Evolutionary conservation across 2,113 vertebrate species (phyloP).

Genomic region (Campylorhamphus procurvoides): DNA sequence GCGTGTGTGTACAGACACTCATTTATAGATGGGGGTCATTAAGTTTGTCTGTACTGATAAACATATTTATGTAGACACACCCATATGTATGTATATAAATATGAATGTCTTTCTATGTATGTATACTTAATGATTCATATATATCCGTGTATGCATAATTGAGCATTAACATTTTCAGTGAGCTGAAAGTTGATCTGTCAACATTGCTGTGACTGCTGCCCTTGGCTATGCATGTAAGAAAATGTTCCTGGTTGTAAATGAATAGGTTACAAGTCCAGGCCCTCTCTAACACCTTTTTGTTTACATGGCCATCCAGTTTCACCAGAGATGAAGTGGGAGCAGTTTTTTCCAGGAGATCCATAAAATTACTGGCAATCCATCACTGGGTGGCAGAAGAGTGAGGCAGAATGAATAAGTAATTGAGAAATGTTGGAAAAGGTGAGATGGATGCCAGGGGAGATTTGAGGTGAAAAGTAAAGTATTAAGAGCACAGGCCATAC

Average conservation of each 20-base stretch:
- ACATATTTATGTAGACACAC: slow-evolving; percentile 8
- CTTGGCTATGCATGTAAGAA: background rate
- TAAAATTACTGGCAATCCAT: background rate
- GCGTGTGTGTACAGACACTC: background rate
- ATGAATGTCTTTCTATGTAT: background rate
- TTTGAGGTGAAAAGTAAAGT: background rate
- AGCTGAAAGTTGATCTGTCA: background rate
- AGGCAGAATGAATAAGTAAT: background rate
- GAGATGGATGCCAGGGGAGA: background rate
- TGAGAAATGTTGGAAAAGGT: background rate
- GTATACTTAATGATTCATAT: slow-evolving; percentile 7
- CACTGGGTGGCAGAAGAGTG: background rate
- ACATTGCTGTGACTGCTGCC: background rate
- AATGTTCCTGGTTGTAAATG: background rate
- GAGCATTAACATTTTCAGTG: background rate
- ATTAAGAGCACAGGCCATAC: background rate
- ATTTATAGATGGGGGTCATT: slow-evolving; percentile 23
- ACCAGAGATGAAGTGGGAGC: background rate
- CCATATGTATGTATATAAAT: background rate
- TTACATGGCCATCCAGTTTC: background rate
- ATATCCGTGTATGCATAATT: background rate
- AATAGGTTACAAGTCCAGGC: background rate
- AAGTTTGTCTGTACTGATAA: slow-evolving; percentile 10
- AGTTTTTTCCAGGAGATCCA: background rate
- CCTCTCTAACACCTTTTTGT: background rate